phyloP scores from a whole-genome alignment of 2,797 vertebrate genomes.

The Brachyalestes nurse region DNA sequence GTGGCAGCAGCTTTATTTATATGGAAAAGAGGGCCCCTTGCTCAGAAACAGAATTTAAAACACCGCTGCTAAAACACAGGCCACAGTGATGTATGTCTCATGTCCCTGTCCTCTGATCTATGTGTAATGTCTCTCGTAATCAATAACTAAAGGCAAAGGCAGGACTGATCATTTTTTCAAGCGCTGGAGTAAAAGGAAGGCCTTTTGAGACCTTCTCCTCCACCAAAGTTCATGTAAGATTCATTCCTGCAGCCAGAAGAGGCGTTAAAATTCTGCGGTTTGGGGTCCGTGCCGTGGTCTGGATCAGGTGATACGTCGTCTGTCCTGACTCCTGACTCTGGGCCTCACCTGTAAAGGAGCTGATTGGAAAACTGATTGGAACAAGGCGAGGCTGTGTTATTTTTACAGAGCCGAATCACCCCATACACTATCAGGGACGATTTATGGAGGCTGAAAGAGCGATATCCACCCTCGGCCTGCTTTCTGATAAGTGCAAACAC shows the following conservation, averaged over 20 bases:
- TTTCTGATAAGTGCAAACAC: conserved; percentile 84
- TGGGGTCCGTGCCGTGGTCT: neutral
- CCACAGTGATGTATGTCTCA: neutral
- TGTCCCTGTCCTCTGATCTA: conserved; percentile 11
- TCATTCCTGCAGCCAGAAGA: neutral
- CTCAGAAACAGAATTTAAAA: neutral
- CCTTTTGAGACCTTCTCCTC: neutral
- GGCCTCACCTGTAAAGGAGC: neutral
- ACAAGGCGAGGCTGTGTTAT: conserved; percentile 24
- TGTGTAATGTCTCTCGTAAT: neutral
- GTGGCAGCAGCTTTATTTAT: conserved; percentile 45
- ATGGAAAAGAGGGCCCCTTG: conserved; percentile 32
- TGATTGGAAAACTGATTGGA: conserved; percentile 18
- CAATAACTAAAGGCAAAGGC: neutral
- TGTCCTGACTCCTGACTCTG: neutral
- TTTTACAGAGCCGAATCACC: conserved; percentile 51
- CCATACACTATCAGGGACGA: conserved; percentile 66
- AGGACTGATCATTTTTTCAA: neutral
- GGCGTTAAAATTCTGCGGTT: neutral
- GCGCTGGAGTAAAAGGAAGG: neutral
- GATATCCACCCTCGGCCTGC: conserved; percentile 72
- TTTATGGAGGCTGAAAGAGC: conserved; percentile 69
- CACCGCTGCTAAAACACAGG: neutral
- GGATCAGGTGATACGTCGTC: neutral
- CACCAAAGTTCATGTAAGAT: neutral